These are phyloP conservation scores for Epinotia ramella DNA, from an alignment of 2,888 invertebrate genomes.

Conservation along the genomic window DNA sequence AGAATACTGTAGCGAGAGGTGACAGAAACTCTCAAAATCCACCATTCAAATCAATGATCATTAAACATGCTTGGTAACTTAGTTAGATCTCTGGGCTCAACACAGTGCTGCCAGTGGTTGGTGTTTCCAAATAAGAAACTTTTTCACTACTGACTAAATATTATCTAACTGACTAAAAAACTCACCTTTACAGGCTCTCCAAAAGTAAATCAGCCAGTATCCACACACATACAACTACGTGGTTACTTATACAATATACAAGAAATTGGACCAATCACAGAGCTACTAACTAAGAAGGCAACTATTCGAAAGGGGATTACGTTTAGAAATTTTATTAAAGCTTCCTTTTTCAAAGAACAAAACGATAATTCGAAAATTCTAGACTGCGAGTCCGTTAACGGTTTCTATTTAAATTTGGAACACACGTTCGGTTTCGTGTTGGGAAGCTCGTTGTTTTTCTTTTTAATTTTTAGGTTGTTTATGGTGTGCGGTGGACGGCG, in stretches of 20 bases:
- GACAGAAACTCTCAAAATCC: too few species aligned
- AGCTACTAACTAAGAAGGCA: constrained; percentile 76
- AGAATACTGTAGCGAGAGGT: too few species aligned
- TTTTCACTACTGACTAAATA: too few species aligned
- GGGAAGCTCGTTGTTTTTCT: constrained; percentile 76
- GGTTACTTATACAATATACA: constrained; percentile 54
- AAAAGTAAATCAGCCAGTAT: constrained; percentile 56
- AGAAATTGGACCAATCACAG: constrained; percentile 74
- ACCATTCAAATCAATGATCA: too few species aligned
- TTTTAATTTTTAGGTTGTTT: constrained; percentile 70
- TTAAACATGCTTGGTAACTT: too few species aligned
- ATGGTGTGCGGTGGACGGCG: constrained; percentile 67
- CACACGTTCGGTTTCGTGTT: constrained; percentile 61
- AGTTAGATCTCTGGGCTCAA: too few species aligned
- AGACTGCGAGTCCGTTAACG: constrained; percentile 45
- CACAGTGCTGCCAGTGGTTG: too few species aligned
- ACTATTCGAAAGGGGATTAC: constrained; percentile 61
- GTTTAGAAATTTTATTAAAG: constrained; percentile 59
- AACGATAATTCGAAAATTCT: constrained; percentile 42
- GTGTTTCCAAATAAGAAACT: too few species aligned
- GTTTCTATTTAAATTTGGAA: constrained; percentile 57
- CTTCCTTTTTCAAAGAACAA: constrained; percentile 52
- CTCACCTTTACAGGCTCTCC: constrained; percentile 60
- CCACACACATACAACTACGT: constrained; percentile 55
- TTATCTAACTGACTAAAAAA: constrained; percentile 29